These are phyloP conservation scores for Papilio elwesi DNA, from an alignment of 2,888 invertebrate species.

Conservation along the genomic window DNA sequence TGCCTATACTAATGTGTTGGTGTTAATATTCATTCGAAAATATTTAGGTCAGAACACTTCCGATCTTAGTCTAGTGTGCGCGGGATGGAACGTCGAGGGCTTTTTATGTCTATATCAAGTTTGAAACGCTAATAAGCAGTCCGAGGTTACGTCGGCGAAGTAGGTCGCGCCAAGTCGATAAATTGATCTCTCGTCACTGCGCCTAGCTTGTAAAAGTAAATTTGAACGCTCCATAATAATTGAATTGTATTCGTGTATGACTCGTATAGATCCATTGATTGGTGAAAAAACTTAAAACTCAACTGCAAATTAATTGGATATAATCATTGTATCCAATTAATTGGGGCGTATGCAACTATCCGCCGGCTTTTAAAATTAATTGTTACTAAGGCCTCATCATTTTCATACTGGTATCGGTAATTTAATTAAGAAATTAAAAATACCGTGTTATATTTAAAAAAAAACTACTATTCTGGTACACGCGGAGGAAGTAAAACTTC, in stretches of 20 bases:
- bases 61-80: conserved; percentile 13
- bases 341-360: background rate
- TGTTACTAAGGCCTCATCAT: too few relatives aligned
- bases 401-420: too few relatives aligned
- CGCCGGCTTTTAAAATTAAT: background rate
- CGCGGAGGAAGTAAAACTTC: too few relatives aligned
- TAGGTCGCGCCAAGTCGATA: conserved; percentile 32
- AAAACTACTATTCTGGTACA: too few relatives aligned
- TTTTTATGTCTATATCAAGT: conserved; percentile 31
- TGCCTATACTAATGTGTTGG: background rate
- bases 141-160: conserved; percentile 28
- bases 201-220: conserved; percentile 6
- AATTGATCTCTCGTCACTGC: conserved; percentile 24
- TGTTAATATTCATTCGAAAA: conserved; percentile 12
- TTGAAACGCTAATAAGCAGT: conserved; percentile 33
- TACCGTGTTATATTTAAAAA: too few relatives aligned
- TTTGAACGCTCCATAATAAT: conserved; percentile 22
- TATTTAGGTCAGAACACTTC: conserved; percentile 31
- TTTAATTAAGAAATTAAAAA: too few relatives aligned
- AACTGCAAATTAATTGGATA: conserved; percentile 16
- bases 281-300: background rate
- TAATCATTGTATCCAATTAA: background rate
- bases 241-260: conserved; percentile 12
- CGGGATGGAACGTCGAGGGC: conserved; percentile 18
- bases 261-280: background rate